Conservation (phyloP, 37 sponge, comb jelly and placozoan species). For the Beroe ovata region DNA sequence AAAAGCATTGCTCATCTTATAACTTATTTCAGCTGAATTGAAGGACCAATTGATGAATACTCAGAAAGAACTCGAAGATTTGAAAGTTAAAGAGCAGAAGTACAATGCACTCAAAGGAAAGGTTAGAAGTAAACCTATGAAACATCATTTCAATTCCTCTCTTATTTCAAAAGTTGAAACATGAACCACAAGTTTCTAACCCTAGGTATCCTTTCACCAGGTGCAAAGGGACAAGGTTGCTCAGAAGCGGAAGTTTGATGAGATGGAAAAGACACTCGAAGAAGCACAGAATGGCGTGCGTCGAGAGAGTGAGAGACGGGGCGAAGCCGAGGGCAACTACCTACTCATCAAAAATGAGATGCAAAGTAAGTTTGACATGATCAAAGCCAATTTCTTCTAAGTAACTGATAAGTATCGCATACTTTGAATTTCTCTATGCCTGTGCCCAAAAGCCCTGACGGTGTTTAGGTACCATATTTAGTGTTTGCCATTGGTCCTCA, state of each 20-base stretch:
- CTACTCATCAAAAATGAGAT: conserved; percentile 59
- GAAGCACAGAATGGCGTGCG: conserved; percentile 36
- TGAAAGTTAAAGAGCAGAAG: conserved; percentile 58
- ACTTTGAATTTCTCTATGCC: too few species aligned
- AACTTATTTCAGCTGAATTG: conserved; percentile 57
- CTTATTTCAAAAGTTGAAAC: too few species aligned
- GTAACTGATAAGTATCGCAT: too few species aligned
- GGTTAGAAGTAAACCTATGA: too few species aligned
- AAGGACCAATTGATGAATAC: conserved; percentile 46
- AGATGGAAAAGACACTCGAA: conserved; percentile 52
- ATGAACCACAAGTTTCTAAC: too few species aligned
- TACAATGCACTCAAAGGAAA: conserved; percentile 65
- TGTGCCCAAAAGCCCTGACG: too few species aligned
- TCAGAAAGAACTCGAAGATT: conserved; percentile 18
- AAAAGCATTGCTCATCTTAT: too few species aligned
- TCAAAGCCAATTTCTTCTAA: too few species aligned
- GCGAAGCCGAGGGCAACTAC: conserved; percentile 57
- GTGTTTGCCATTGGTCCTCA: too few species aligned
- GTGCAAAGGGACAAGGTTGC: conserved; percentile 45
- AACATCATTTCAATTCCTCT: too few species aligned
- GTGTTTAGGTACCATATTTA: too few species aligned
- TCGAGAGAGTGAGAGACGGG: conserved; percentile 36
- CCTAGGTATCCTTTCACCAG: too few species aligned
- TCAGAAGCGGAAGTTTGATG: conserved; percentile 39
- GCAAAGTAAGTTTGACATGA: conserved; percentile 65